Evolutionary conservation across 2,888 invertebrate genomes (phyloP).

Genomic region (Lacanobia oleracea): DNA sequence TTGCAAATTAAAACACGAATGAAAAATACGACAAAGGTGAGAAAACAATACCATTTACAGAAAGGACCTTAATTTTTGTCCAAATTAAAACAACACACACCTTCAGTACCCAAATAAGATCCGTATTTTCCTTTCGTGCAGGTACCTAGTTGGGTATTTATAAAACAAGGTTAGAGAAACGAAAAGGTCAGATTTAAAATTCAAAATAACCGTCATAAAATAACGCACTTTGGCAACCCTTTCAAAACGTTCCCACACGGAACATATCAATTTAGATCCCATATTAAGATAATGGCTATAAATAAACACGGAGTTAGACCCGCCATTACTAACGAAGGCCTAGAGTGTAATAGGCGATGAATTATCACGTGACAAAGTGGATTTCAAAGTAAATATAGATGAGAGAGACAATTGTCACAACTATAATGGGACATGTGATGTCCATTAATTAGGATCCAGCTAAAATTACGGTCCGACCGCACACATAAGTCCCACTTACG

Average conservation of each 20-base stretch:
- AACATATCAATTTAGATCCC: conserved; percentile 55
- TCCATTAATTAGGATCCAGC: conserved; percentile 76
- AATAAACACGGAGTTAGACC: conserved; percentile 46
- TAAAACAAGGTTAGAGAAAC: neutral
- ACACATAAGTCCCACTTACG: conserved; percentile 75
- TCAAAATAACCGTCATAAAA: conserved; percentile 15
- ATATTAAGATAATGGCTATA: conserved; percentile 51
- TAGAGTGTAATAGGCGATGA: conserved; percentile 46
- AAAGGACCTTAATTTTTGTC: neutral
- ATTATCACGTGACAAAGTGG: conserved; percentile 59
- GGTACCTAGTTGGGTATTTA: conserved; percentile 3
- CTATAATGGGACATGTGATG: conserved; percentile 72
- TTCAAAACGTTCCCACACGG: conserved; percentile 17
- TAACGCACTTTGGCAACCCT: conserved; percentile 35
- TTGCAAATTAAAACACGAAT: conserved; percentile 19
- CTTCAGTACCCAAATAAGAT: neutral
- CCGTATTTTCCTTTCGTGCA: conserved; percentile 4
- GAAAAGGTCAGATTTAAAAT: neutral
- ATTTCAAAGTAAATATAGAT: conserved; percentile 57
- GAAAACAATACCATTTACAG: conserved; percentile 17
- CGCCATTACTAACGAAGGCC: conserved; percentile 15
- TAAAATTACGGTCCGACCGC: conserved; percentile 76
- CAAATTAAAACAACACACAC: conserved; percentile 13
- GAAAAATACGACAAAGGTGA: conserved; percentile 30
- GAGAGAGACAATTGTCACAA: conserved; percentile 59